Base-by-base conservation (phyloP, 2,113 vertebrate species). In the Hymenochirus boettgeri region DNA sequence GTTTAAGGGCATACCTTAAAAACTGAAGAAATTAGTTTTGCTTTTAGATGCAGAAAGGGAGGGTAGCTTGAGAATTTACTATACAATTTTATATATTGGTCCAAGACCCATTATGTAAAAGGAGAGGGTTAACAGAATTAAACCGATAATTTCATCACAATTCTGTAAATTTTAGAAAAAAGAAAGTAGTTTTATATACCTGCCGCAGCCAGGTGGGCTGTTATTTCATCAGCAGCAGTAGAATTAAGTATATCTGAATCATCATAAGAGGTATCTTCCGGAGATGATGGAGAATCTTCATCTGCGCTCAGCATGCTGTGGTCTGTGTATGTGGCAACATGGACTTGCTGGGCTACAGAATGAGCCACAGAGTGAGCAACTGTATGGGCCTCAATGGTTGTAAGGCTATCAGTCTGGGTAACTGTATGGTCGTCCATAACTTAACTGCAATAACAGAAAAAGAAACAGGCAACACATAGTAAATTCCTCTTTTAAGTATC, bases 181-280 rank as follows among this genome's bases (percentile, higher is more conserved):
- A 31, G 10, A 31, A 31, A 31, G 29, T n/a, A n/a, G 29, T 31
- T 31, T 31, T 31, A 31, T 31, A 60, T 73, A 99, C 95, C 95
- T 90, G 96, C 96, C 0, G 96, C 95, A 1, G 96, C 96, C 76
- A 99, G 81, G 76, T 99, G 96, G 5, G 96, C 96, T 0, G 96
- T 99, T 63, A 99, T 86, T 79, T 99, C 95, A 18, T 99, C 96
- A 0, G 92, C 85, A 0, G 92, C 94, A 0, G 96, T 95, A 26
- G 96, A 98, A 83, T 97, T 98, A 66, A 99, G 92, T 72, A 99
- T 99, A 73, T 99, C 96, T 0, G 96, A 95, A 81, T 99, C 96
- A 8, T 99, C 96, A 0, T 97, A 98, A 9, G 90, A 90, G 5
- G 95, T 96, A 46, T 99, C 96, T 27, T 99, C 96, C 0, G 94